A percentile compares a stretch with the other conserved stretches of the same genome.
These are phyloP conservation scores for Entosphenus tridentatus DNA, from an alignment of 2,113 vertebrate species.

Conservation along the genomic window DNA sequence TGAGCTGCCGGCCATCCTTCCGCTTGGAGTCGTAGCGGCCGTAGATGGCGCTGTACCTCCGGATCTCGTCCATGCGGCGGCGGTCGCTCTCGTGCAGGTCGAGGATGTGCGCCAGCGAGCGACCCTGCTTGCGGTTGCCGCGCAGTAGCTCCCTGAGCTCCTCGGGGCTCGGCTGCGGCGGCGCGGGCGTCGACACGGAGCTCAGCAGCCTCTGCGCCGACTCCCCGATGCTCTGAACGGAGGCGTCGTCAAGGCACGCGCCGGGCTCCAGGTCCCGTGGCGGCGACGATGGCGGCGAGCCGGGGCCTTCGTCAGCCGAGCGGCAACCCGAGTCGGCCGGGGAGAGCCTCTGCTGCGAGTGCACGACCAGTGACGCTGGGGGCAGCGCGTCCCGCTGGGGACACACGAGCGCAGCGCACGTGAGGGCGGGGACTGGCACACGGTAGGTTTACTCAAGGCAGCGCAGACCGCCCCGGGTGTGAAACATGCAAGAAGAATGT, in stretches of 20 bases:
- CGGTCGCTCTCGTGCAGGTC: conserved; percentile 47
- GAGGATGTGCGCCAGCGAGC: conserved; percentile 73
- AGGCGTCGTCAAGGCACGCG: conserved; percentile 47
- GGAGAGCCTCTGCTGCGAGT: not conserved
- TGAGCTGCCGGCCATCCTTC: conserved; percentile 71
- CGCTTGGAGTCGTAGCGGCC: conserved; percentile 75
- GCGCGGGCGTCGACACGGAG: conserved; percentile 43
- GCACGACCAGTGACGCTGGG: no score
- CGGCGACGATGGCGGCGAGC: conserved; percentile 21
- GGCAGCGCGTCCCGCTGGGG: no score
- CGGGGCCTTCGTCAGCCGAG: conserved; percentile 3
- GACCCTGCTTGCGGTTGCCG: conserved; percentile 77
- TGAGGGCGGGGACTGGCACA: no score
- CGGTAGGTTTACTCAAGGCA: no score
- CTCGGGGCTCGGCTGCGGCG: conserved; percentile 33
- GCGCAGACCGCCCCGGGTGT: no score
- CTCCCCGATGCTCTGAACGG: conserved; percentile 42
- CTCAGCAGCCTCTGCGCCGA: conserved; percentile 55
- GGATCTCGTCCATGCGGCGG: conserved; percentile 69
- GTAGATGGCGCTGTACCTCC: conserved; percentile 78
- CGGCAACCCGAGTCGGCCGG: conserved; percentile 4
- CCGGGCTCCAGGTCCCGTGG: conserved; percentile 14
- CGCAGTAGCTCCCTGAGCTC: conserved; percentile 54
- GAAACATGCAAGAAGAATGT: no score
- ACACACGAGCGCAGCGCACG: no score